phyloP scores from a whole-genome alignment of 2,797 vertebrate species.

The Phalloptychus januarius region DNA sequence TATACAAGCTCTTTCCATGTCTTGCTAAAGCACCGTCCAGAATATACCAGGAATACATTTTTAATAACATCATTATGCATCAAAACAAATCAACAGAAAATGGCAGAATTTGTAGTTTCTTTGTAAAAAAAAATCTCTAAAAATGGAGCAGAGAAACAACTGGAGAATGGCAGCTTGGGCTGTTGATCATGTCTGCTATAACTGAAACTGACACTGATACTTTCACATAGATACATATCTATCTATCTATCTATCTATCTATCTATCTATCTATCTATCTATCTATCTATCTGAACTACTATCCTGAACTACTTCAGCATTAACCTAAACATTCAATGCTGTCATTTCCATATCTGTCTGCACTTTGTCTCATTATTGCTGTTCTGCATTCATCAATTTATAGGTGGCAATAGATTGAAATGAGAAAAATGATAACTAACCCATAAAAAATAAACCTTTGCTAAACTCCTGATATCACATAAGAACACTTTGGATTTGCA shows the following conservation, averaged over 20 bases:
- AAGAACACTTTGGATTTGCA: neutral
- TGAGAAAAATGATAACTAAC: neutral
- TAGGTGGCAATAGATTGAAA: neutral
- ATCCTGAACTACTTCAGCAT: neutral
- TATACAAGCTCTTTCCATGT: neutral
- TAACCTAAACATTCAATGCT: neutral
- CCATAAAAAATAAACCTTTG: neutral
- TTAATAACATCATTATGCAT: neutral
- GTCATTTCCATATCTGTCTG: neutral
- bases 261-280: too few relatives aligned
- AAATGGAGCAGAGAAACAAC: neutral
- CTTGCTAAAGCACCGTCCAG: neutral
- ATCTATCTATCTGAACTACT: too few relatives aligned
- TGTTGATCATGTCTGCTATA: too few relatives aligned
- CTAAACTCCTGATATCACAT: neutral
- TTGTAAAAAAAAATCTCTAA: neutral
- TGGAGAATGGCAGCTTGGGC: too few relatives aligned
- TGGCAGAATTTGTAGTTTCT: neutral
- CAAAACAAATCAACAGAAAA: neutral
- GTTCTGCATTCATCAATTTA: neutral
- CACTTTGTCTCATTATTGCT: neutral
- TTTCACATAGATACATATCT: too few relatives aligned
- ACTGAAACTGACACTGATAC: too few relatives aligned
- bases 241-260: too few relatives aligned
- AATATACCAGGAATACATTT: neutral